These are phyloP conservation scores for Metalampra italica DNA, from an alignment of 2,888 invertebrate genomes.

Conservation along the genomic window DNA sequence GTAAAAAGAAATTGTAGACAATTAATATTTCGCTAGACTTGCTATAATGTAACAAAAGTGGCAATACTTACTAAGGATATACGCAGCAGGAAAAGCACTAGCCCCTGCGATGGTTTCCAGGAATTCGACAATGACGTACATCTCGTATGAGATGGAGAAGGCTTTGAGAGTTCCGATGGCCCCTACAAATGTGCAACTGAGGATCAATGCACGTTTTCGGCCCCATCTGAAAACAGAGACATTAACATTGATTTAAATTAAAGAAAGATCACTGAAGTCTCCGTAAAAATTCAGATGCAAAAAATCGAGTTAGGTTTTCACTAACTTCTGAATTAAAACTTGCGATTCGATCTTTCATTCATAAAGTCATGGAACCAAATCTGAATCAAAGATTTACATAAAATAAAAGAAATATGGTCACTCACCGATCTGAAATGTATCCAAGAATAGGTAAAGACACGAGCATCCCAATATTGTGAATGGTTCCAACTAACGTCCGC, in stretches of 20 bases:
- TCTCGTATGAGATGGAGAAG: conserved; percentile 77
- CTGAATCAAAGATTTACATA: no score
- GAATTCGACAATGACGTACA: conserved; percentile 78
- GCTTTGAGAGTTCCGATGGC: conserved; percentile 75
- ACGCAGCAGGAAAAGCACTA: conserved; percentile 78
- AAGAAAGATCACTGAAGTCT: neutral
- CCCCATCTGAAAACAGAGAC: conserved; percentile 54
- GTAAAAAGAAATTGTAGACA: conserved; percentile 21
- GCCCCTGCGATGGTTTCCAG: conserved; percentile 78
- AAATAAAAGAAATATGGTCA: neutral
- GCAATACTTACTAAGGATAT: conserved; percentile 61
- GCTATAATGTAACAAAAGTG: neutral
- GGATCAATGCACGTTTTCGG: conserved; percentile 56
- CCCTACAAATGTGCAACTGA: conserved; percentile 61
- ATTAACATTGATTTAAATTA: neutral
- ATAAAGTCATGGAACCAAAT: no score
- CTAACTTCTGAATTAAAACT: no score
- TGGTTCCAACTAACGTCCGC: conserved; percentile 85
- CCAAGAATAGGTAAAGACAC: conserved; percentile 85
- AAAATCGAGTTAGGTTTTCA: neutral
- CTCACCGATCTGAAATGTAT: conserved; percentile 82
- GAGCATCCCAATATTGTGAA: conserved; percentile 86
- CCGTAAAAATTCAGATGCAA: neutral
- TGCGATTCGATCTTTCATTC: no score
- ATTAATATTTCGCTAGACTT: neutral